phyloP scores from a whole-genome alignment of 2,888 invertebrate species.

The Galerucella nymphaeae region DNA sequence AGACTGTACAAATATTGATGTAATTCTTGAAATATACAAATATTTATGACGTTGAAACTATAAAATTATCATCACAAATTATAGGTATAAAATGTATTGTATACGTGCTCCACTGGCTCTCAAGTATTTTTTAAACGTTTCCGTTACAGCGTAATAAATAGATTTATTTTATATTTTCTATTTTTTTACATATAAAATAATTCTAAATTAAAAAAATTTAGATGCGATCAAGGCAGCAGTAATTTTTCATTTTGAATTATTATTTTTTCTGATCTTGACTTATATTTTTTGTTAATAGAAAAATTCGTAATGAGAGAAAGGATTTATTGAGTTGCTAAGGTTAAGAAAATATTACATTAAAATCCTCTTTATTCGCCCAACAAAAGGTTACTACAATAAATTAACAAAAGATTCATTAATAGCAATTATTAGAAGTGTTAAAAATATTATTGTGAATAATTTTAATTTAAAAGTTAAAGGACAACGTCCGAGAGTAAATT shows the following conservation, averaged over 20 bases:
- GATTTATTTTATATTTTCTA: neutral
- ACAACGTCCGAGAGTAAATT: neutral
- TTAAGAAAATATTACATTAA: slow-evolving; percentile 5
- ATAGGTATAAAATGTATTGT: neutral
- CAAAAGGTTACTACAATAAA: neutral
- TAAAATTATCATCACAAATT: neutral
- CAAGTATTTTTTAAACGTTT: neutral
- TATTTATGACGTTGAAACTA: neutral
- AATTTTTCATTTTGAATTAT: neutral
- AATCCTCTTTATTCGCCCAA: neutral
- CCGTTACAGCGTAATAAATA: no score
- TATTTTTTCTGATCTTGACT: neutral
- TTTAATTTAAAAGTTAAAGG: neutral
- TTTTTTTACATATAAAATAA: no score
- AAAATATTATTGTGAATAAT: neutral
- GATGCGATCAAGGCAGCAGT: no score
- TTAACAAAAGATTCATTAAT: neutral
- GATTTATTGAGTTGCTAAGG: neutral
- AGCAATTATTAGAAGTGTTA: neutral
- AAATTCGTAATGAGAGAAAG: slow-evolving; percentile 2
- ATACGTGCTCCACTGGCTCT: neutral
- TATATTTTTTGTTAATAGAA: neutral
- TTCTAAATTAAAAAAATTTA: no score
- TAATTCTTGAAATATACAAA: neutral
- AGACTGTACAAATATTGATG: neutral